Percentiles rank a stretch among this genome's conserved stretches.
Conservation (phyloP, 1,140 invertebrate genomes). For the Drosophila grimshawi region DNA sequence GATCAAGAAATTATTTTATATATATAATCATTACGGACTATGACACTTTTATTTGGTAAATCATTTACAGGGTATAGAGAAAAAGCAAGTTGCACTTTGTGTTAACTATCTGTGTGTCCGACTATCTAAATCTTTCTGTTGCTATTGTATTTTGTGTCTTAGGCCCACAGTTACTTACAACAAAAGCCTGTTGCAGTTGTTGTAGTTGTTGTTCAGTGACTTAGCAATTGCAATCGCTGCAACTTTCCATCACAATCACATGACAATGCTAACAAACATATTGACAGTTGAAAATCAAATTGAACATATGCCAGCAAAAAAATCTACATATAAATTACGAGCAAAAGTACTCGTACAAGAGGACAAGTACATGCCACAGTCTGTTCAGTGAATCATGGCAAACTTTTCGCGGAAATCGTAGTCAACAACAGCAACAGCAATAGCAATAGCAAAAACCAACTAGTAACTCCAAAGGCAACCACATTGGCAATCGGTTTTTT, state of each 20-base stretch:
- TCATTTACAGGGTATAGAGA: conserved; percentile 13
- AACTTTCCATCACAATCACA: conserved; percentile 68
- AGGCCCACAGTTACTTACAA: conserved; percentile 16
- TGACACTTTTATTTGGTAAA: background rate
- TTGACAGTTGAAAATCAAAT: conserved; percentile 79
- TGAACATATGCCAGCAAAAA: conserved; percentile 58
- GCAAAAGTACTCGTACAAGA: conserved; percentile 31
- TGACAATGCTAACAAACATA: conserved; percentile 50
- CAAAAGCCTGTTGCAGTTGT: conserved; percentile 13
- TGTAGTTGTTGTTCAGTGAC: conserved; percentile 21
- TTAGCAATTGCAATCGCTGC: conserved; percentile 36
- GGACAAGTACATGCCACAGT: conserved; percentile 40
- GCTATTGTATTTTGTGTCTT: conserved; percentile 22
- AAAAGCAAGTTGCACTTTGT: background rate
- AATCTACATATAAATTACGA: conserved; percentile 75
- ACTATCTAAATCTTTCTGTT: conserved; percentile 20
- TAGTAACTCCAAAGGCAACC: conserved; percentile 22
- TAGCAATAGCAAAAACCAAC: conserved; percentile 35
- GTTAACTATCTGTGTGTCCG: background rate
- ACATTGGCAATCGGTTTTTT: conserved; percentile 23
- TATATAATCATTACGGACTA: background rate
- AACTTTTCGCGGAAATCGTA: conserved; percentile 72
- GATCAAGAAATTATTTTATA: background rate
- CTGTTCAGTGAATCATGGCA: conserved; percentile 77
- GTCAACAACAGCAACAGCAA: conserved; percentile 50